A percentile compares a stretch with the other conserved stretches of the same genome.
These are phyloP conservation scores for Isoperla grammatica DNA, from an alignment of 2,888 invertebrate genomes.

Conservation along the genomic window DNA sequence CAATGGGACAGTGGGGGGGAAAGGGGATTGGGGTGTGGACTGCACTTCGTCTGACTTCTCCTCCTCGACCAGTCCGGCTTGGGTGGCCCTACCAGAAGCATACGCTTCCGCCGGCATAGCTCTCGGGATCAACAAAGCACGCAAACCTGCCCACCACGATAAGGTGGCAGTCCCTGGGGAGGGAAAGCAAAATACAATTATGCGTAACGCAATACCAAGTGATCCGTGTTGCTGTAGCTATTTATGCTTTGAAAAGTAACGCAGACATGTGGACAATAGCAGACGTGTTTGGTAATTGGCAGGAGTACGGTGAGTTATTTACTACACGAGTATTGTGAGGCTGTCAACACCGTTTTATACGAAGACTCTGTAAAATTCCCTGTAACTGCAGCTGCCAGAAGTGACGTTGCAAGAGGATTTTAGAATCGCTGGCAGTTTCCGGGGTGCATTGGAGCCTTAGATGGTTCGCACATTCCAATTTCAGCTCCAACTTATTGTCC, in stretches of 20 bases:
- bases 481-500: constrained; percentile 1
- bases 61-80: too few relatives aligned
- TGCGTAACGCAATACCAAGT: constrained; percentile 22
- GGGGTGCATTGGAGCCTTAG: constrained; percentile 20
- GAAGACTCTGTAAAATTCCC: constrained; percentile 17
- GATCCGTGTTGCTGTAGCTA: constrained; percentile 16
- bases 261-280: constrained; percentile 21
- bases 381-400: constrained; percentile 9
- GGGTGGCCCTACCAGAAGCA: too few relatives aligned
- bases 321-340: constrained; percentile 21
- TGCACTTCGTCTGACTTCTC: too few relatives aligned
- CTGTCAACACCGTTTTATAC: constrained; percentile 11
- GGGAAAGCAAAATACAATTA: constrained; percentile 10
- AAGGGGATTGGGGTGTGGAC: too few relatives aligned
- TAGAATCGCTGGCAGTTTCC: constrained; percentile 18
- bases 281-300: constrained; percentile 20
- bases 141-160: too few relatives aligned
- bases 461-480: constrained; percentile 22
- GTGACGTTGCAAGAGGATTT: constrained; percentile 14
- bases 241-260: constrained; percentile 22
- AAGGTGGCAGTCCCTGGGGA: too few relatives aligned
- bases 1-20: too few relatives aligned
- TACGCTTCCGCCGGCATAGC: too few relatives aligned
- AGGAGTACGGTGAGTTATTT: constrained; percentile 16
- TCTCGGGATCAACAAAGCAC: too few relatives aligned